Base-by-base conservation (phyloP, 2,113 vertebrate genomes). In the Hippocampus abdominalis region DNA sequence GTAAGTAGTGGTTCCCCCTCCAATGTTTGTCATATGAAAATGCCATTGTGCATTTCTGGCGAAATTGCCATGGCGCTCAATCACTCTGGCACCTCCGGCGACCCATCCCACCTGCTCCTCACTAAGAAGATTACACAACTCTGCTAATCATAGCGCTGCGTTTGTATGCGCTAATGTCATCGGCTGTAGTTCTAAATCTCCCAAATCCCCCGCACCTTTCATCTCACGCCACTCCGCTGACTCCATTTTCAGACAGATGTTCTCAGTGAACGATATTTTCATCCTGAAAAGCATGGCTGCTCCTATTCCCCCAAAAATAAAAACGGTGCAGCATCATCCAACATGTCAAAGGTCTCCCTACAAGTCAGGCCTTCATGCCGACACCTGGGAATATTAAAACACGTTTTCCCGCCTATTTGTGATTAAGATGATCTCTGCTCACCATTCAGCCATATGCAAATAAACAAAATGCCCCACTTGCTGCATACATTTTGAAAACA, bases 41-140 rank as follows among this genome's bases (percentile, higher is more conserved):
- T 29, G 16, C 15, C 27, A 16, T 16, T 18, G 15, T 18, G 27
- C 27, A 65, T 65, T 48, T 65, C 42, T 67, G 74, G 62, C 65
- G 46, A 56, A 57, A 27, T 25, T 18, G 7, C 66, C 44, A 25
- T 25, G 25, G 9, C 27, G 21, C 48, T 21, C 39, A 60, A 25
- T 40, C 4, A n/a, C 32, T 18, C 53, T 40, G 36, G 32, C 39
- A 39, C 54, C 53, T 49, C 57, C 23, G 3, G 73, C 69, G 65
- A 69, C 69, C 64, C 72, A 42, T 64, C 84, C 85, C 86, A 89
- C 86, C 88, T 87, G 82, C 84, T 88, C 84, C 83, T 76, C 64
- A 63, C 84, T 89, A 89, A 91, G 87, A 88, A 79, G 89, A 88
- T 90, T 90, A 90, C 80, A 84, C 84, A 84, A 64, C 83, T 78